A percentile compares a stretch with the other conserved stretches of the same genome.
These are phyloP conservation scores for Borostomias antarcticus DNA, from an alignment of 2,797 vertebrate species.

Conservation along the genomic window DNA sequence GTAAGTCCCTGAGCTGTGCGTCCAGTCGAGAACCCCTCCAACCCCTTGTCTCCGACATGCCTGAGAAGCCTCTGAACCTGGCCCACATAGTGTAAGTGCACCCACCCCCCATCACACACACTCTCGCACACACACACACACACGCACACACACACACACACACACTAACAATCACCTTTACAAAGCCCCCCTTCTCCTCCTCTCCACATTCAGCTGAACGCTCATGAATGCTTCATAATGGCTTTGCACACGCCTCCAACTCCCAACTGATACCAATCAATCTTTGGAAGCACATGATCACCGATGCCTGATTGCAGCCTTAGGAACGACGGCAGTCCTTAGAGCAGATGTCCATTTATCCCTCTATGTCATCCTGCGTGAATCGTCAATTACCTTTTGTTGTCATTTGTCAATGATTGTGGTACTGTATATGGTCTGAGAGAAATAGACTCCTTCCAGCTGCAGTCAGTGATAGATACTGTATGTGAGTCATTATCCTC, in stretches of 20 bases:
- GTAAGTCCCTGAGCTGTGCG: constrained; percentile 98
- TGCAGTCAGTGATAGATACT: background rate
- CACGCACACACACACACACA: background rate
- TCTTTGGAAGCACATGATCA: constrained; percentile 61
- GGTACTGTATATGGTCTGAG: too few relatives aligned
- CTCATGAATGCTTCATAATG: background rate
- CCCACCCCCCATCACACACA: constrained; percentile 11
- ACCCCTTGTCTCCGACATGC: constrained; percentile 92
- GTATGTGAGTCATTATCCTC: background rate
- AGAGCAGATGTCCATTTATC: constrained; percentile 27
- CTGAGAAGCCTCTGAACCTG: constrained; percentile 95
- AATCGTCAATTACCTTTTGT: constrained; percentile 22
- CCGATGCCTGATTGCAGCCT: constrained; percentile 65
- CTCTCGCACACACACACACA: constrained; percentile 6
- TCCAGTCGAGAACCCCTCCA: constrained; percentile 94
- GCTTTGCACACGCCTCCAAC: constrained; percentile 26
- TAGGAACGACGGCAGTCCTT: constrained; percentile 50
- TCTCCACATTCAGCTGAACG: background rate
- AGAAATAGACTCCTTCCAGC: background rate
- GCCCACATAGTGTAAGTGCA: constrained; percentile 94
- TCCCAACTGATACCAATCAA: constrained; percentile 56
- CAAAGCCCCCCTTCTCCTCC: background rate
- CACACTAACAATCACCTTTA: background rate
- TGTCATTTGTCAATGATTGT: too few relatives aligned
- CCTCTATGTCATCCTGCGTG: constrained; percentile 20